Percentiles rank a stretch among this genome's conserved stretches.
phyloP scores from a whole-genome alignment of 2,888 invertebrate genomes.

The Priocnemis perturbator region DNA sequence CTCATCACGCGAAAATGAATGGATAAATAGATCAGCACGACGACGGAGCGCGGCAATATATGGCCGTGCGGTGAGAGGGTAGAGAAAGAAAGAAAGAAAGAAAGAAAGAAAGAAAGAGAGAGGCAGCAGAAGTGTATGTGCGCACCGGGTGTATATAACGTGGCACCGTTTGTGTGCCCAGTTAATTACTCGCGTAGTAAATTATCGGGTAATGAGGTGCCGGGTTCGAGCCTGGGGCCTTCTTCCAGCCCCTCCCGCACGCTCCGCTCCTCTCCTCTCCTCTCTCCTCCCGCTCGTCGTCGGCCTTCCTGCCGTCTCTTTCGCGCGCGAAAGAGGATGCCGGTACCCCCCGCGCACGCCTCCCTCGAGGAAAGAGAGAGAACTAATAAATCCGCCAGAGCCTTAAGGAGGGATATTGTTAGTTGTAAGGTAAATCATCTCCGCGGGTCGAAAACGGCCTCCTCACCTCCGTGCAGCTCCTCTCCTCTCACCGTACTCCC shows the following conservation, averaged over 20 bases:
- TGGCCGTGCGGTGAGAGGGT: slow-evolving; percentile 44
- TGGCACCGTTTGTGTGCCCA: slow-evolving; percentile 71
- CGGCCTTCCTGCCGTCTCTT: slow-evolving; percentile 10
- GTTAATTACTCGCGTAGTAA: slow-evolving; percentile 74
- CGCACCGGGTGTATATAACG: slow-evolving; percentile 55
- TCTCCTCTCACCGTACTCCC: slow-evolving; percentile 51
- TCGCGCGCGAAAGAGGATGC: slow-evolving; percentile 10
- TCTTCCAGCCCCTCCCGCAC: slow-evolving; percentile 31
- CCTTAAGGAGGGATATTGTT: slow-evolving; percentile 71
- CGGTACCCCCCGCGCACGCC: slow-evolving; percentile 48
- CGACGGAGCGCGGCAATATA: slow-evolving; percentile 62
- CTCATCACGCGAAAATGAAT: slow-evolving; percentile 56
- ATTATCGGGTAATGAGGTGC: slow-evolving; percentile 74
- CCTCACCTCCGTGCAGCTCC: slow-evolving; percentile 52
- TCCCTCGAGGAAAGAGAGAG: slow-evolving; percentile 57
- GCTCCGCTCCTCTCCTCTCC: slow-evolving; percentile 41
- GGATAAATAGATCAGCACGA: slow-evolving; percentile 66
- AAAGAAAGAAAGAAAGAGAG: neutral
- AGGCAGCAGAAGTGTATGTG: slow-evolving; percentile 14
- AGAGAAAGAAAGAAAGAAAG: slow-evolving; percentile 21
- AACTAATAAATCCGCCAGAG: slow-evolving; percentile 71
- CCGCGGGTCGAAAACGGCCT: slow-evolving; percentile 65
- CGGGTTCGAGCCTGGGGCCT: slow-evolving; percentile 68
- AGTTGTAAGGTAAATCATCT: slow-evolving; percentile 73
- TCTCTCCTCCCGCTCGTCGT: slow-evolving; percentile 13